Percentiles rank a stretch among this genome's conserved stretches.
Conservation (phyloP, 1,140 invertebrate genomes). For the Stegodyphus dumicola region DNA sequence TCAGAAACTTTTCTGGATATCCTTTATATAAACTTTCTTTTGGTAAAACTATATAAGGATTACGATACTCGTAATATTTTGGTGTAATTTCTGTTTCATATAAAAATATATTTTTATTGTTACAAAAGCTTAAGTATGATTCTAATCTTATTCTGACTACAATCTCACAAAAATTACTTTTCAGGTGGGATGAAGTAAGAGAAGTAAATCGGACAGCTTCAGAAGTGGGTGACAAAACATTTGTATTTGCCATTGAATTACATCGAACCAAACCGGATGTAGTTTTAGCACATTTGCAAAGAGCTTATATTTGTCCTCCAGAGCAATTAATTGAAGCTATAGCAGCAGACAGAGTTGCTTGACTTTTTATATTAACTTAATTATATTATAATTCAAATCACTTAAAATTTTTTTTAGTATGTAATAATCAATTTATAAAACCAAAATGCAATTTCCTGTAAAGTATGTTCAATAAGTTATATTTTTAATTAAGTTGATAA, state of each 20-base stretch:
- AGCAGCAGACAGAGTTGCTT: constrained; percentile 28
- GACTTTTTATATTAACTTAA: neutral
- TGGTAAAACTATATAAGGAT: too few relatives aligned
- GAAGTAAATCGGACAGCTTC: constrained; percentile 39
- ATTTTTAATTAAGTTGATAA: neutral
- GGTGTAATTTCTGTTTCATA: too few relatives aligned
- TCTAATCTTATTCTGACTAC: neutral
- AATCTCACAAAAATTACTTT: neutral
- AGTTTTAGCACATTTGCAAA: constrained; percentile 26
- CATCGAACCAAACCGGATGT: constrained; percentile 21
- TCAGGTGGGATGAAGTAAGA: constrained; percentile 44
- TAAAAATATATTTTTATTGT: too few relatives aligned
- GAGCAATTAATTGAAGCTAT: constrained; percentile 41
- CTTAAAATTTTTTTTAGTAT: neutral
- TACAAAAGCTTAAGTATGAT: too few relatives aligned
- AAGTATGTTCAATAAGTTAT: neutral
- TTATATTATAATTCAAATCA: neutral
- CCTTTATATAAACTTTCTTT: too few relatives aligned
- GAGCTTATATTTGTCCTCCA: constrained; percentile 56
- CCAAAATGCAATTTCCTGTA: neutral
- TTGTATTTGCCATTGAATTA: constrained; percentile 55
- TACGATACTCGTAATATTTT: too few relatives aligned
- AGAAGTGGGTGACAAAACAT: constrained; percentile 49
- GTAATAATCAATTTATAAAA: neutral
- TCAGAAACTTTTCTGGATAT: too few relatives aligned